Evolutionary conservation across 1,140 invertebrate species (phyloP), one percentile per base, ranked within the genome.

Genomic region (Heliconius hewitsoni): DNA sequence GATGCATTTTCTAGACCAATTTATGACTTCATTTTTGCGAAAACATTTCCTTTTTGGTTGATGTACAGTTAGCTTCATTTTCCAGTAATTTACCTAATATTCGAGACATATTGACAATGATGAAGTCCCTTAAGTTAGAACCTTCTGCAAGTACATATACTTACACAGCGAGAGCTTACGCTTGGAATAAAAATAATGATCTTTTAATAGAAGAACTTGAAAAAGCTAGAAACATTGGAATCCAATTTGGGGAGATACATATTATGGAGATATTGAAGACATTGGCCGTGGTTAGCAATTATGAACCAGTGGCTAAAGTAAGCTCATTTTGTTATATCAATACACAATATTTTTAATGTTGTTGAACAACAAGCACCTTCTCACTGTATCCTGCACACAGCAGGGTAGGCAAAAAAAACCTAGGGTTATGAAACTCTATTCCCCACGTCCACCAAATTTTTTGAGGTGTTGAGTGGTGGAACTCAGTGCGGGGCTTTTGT

Each of bases 231-330:
- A 83, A 78, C 23, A 93, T 55, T 46, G 85, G 83, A n/a, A 83
- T 82, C 13, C 71, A 84, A 27, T 94, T 94, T 86, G 83, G 80
- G 55, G 94, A 95, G 77, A 80, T 73, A 8, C 91, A 96, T 84
- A 86, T 95, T 34, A 93, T 96, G 90, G 91, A 94, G 13, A 94
- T 96, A 80, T 88, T 96, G 0, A 94, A 95, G 75, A 89, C 87
- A 70, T 83, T 94, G 55, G 91, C 91, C 11, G 50, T 83, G 3
- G 83, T 89, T 74, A 78, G 78, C 23, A 83, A 88, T 71, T 88
- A 93, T 80, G 82, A 85, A 42, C 73, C 80, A 55, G 85, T 93
- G 50, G 83, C 88, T 77, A 86, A 94, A 79, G 90, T 93, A 76
- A 81, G 81, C 5, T 52, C 50, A 23, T 57, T 57, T 55, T 55